Base-by-base conservation (phyloP, 2,888 invertebrate genomes). In the Ernsta delagoae region DNA sequence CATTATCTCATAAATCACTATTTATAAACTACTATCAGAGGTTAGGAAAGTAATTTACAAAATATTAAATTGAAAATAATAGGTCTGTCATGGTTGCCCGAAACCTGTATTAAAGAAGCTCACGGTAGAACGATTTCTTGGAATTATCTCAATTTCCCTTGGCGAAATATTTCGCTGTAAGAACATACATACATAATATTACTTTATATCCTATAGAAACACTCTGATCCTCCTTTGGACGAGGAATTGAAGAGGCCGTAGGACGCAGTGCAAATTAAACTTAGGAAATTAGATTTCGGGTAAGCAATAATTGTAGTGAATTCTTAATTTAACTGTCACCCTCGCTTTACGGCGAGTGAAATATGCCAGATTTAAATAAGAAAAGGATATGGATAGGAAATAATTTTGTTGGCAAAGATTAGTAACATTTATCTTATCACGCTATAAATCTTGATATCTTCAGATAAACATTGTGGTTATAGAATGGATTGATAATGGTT, bases 191-290 rank as follows among this genome's bases (percentile, higher is more conserved):
- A 54, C n/a, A 24, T 24, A 24, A 66, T 66, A 45, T 45, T 67
- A 56, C 56, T 3, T 7, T 43, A 43, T 69, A 53, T 63, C 69
- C 69, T 59, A 31, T 69, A 41, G 59, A 69, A 63, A 69, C 59
- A 59, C 48, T 43, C 59, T 50, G 41, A 41, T 41, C 41, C 59
- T 45, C 48, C n/a, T 68, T 57, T 61, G 62, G 56, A 34, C 11
- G 57, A 62, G 61, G 61, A 67, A 56, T 68, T 57, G 62, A 68
- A 62, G 62, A 48, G 48, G 68, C 67, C 39, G 62, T 50, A 61
- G 57, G 62, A 61, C 57, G 24, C 43, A 57, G 48, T 45, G 48
- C 62, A 68, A 62, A 62, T 62, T 41, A 57, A 68, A 62, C 48
- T 68, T 62, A 45, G 57, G 62, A 61, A 67, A 61, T 56, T 56